These are phyloP conservation scores for Hirtodrosophila trivittata DNA, from an alignment of 2,888 invertebrate genomes.

Conservation along the genomic window DNA sequence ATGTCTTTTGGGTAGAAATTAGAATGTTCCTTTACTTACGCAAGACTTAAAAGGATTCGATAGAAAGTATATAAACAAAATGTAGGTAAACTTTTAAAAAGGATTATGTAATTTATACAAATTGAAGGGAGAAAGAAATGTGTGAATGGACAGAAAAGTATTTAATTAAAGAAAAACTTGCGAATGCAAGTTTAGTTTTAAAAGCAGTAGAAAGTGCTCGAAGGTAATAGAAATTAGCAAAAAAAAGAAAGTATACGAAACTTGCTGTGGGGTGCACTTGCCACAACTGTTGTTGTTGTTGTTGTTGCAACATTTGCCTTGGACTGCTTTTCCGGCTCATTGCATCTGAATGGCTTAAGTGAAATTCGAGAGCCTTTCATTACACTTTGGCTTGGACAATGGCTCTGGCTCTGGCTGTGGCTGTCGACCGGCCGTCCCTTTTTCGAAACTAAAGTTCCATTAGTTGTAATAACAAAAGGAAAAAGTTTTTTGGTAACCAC, in stretches of 20 bases:
- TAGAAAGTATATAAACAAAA: too few relatives aligned
- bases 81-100: too few relatives aligned
- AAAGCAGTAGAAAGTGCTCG: not conserved
- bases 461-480: slow-evolving; percentile 70
- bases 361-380: slow-evolving; percentile 69
- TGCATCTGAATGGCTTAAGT: slow-evolving; percentile 71
- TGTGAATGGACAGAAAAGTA: too few relatives aligned
- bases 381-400: slow-evolving; percentile 33
- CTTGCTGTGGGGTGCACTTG: slow-evolving; percentile 3
- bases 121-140: too few relatives aligned
- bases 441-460: slow-evolving; percentile 55
- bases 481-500: slow-evolving; percentile 26
- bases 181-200: too few relatives aligned
- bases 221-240: not conserved
- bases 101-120: too few relatives aligned
- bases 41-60: too few relatives aligned
- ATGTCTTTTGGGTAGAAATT: not conserved
- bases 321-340: slow-evolving; percentile 70
- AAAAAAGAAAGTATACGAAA: too few relatives aligned
- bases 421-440: too few relatives aligned
- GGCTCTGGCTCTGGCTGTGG: too few relatives aligned
- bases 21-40: too few relatives aligned
- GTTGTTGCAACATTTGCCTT: slow-evolving; percentile 29
- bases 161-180: too few relatives aligned
- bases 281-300: slow-evolving; percentile 1